Base-by-base conservation (phyloP, 2,797 vertebrate genomes). In the Catamblyrhynchus diadema region DNA sequence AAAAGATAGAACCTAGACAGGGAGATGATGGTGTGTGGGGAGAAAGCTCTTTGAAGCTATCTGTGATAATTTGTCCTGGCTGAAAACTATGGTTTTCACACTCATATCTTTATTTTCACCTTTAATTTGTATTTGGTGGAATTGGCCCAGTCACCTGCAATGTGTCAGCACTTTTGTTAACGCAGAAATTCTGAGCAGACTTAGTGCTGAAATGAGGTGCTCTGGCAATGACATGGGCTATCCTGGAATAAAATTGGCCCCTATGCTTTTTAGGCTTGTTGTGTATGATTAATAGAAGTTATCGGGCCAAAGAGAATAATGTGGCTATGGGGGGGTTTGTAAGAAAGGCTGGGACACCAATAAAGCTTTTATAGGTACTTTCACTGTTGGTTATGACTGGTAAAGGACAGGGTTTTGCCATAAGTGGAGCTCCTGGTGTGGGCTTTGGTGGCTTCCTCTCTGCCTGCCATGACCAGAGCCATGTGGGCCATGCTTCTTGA, bases 361-460 rank as follows among this genome's bases (percentile, higher is more conserved):
- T 73, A 50, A 71, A 39, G 15, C 23, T 83, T 54, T 44, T 25
- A 1, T 3, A 73, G 65, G 45, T 59, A 30, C 32, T 45, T 72
- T 45, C 28, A 71, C 32, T 41, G 16, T 23, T 72, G 39, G 37
- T 30, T 1, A 0, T 39, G 59, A 45, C 39, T 18, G 21, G 7
- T 21, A 54, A 86, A 51, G 20, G 42, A 12, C 20, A 45, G n/a
- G 12, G 6, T 93, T 87, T 57, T 75, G 18, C 45, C 24, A 23
- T 2, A 25, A 0, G 4, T 47, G 65, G 24, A 70, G 22, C 6
- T 54, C n/a, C 42, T 21, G 14, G 3, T 0, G 0, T n/a, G 37
- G 32, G 33, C 23, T 94, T 73, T 56, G 23, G 23, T 19, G 32
- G 12, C 18, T 66, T 50, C 42, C 48, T 53, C 37, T 70, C 14